Conservation (phyloP, 2,888 invertebrate species). For the Agrotis puta region DNA sequence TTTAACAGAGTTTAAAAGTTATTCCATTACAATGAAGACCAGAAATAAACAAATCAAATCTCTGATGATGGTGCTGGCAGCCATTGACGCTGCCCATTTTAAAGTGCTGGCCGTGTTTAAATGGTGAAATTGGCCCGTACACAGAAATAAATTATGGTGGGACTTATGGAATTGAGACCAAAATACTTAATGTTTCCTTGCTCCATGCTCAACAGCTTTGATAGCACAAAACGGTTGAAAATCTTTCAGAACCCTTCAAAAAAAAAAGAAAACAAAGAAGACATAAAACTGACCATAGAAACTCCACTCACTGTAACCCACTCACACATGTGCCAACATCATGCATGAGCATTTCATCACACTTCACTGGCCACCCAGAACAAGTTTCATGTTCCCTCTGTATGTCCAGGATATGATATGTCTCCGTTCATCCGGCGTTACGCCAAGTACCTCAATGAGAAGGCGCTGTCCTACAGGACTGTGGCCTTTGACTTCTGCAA, state of each 20-base stretch:
- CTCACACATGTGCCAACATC: constrained; percentile 1
- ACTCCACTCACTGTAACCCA: constrained; percentile 2
- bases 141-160: no score
- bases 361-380: constrained; percentile 6
- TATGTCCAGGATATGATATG: constrained; percentile 98
- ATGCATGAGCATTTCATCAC: constrained; percentile 56
- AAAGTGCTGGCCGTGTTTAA: no score
- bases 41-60: no score
- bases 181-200: no score
- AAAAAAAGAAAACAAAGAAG: background rate
- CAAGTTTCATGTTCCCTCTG: constrained; percentile 42
- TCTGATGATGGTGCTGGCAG: no score
- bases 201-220: no score
- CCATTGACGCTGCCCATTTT: no score
- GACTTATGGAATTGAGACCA: no score
- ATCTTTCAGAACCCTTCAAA: background rate
- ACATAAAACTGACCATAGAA: no score
- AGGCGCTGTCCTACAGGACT: constrained; percentile 99
- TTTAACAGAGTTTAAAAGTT: background rate
- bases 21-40: background rate
- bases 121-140: no score
- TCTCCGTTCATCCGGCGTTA: constrained; percentile 99
- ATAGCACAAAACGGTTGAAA: no score
- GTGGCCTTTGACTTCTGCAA: constrained; percentile 99
- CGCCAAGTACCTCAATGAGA: constrained; percentile 99